A percentile compares a stretch with the other conserved stretches of the same genome.
These are phyloP conservation scores for Craseonycteris thonglongyai DNA, from an alignment of 2,113 vertebrate species.

Conservation along the genomic window DNA sequence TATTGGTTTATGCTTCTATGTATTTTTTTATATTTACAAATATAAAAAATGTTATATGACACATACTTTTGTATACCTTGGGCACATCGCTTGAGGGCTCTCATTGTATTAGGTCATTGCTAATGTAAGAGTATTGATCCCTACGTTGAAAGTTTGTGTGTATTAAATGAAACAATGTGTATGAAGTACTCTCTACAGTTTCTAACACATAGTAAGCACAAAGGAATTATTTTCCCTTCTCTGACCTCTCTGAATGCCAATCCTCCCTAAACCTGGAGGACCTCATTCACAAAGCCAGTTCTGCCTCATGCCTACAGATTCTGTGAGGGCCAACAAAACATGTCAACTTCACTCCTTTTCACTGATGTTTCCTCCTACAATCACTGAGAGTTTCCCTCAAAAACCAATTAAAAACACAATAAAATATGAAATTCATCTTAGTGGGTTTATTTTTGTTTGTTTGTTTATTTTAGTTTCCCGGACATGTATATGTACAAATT, in stretches of 20 bases:
- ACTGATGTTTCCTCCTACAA: background rate
- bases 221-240: background rate
- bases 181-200: background rate
- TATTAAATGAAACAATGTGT: background rate
- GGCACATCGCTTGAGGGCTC: background rate
- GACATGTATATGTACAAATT: background rate
- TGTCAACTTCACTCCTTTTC: background rate
- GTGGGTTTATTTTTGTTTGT: background rate
- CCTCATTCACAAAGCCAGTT: background rate
- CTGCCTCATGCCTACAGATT: background rate
- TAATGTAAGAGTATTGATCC: background rate
- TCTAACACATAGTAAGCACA: fast-evolving
- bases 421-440: background rate
- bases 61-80: background rate
- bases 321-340: background rate
- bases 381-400: background rate
- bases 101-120: background rate
- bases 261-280: background rate
- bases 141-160: background rate
- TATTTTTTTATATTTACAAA: background rate
- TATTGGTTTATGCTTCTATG: background rate
- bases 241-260: background rate
- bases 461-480: background rate
- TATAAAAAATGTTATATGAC: background rate
- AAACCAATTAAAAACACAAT: background rate